Conservation (phyloP, 2,797 vertebrate species). For the Parauchenoglanis ngamensis region DNA sequence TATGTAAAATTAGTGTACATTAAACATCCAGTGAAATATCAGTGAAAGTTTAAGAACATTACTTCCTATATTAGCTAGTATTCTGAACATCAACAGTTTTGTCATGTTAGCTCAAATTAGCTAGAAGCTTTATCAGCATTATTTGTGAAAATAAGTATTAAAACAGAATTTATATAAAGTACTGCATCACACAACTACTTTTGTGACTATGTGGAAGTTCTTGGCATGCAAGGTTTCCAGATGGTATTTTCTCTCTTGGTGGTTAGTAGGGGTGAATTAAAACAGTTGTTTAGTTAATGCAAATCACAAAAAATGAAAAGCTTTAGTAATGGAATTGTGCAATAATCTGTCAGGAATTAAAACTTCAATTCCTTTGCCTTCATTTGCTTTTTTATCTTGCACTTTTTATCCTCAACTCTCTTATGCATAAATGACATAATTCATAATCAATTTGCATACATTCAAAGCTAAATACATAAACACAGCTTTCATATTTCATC, state of each 20-base stretch:
- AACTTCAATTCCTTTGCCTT: not conserved
- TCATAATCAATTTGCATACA: not conserved
- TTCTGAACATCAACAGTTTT: not conserved
- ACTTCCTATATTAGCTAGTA: not conserved
- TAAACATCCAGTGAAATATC: not conserved
- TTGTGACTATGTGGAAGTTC: not conserved
- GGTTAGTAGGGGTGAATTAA: not conserved
- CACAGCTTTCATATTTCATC: not conserved
- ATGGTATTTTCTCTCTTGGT: not conserved
- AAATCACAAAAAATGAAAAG: not conserved
- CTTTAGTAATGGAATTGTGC: not conserved
- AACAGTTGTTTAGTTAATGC: not conserved
- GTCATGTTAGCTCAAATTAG: not conserved
- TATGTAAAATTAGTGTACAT: not conserved
- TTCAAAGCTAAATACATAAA: not conserved
- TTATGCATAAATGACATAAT: not conserved
- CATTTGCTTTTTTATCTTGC: not conserved
- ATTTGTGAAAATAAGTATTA: not conserved
- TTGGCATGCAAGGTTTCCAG: not conserved
- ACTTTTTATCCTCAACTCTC: not conserved
- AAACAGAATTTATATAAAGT: not conserved
- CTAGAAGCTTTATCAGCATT: not conserved
- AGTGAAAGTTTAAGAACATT: not conserved
- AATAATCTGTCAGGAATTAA: not conserved
- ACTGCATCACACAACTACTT: not conserved